A percentile compares a stretch with the other conserved stretches of the same genome.
These are phyloP conservation scores for Sapayoa aenigma DNA, from an alignment of 2,113 vertebrate species.

Conservation along the genomic window DNA sequence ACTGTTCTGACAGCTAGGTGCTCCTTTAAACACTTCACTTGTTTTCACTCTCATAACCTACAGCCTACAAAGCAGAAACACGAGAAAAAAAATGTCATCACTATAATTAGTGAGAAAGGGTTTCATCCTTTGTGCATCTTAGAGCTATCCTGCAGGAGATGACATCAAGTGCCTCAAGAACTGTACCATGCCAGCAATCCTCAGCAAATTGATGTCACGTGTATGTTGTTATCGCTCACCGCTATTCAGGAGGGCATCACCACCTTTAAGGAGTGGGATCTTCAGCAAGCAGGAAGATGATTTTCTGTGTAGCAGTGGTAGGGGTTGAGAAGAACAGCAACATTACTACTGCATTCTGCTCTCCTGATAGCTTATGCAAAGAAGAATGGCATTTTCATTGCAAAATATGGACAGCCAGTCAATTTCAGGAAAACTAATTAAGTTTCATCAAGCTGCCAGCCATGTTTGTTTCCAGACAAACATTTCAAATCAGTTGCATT, in stretches of 20 bases:
- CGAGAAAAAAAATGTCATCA: not conserved
- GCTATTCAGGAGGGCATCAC: not conserved
- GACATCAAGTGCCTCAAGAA: not conserved
- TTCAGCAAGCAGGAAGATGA: not conserved
- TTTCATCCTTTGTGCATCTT: not conserved
- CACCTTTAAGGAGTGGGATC: not conserved
- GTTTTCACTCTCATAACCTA: not conserved
- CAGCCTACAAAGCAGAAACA: not conserved
- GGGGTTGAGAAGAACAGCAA: not conserved
- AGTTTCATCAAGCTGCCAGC: not conserved
- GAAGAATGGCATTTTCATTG: not conserved
- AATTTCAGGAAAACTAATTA: not conserved
- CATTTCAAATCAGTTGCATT: not conserved
- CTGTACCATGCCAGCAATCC: not conserved
- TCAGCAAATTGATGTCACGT: not conserved
- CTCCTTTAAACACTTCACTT: not conserved
- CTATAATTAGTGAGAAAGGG: not conserved
- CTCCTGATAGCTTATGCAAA: not conserved
- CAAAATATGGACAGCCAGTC: not conserved
- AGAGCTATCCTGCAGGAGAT: not conserved
- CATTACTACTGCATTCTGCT: not conserved
- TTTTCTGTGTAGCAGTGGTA: not conserved
- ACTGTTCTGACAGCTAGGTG: slow-evolving; percentile 13
- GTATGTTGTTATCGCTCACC: not conserved
- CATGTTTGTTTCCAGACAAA: not conserved